A percentile compares a stretch with the other conserved stretches of the same genome.
These are phyloP conservation scores for Aegypius monachus DNA, from an alignment of 2,113 vertebrate species.

Conservation along the genomic window DNA sequence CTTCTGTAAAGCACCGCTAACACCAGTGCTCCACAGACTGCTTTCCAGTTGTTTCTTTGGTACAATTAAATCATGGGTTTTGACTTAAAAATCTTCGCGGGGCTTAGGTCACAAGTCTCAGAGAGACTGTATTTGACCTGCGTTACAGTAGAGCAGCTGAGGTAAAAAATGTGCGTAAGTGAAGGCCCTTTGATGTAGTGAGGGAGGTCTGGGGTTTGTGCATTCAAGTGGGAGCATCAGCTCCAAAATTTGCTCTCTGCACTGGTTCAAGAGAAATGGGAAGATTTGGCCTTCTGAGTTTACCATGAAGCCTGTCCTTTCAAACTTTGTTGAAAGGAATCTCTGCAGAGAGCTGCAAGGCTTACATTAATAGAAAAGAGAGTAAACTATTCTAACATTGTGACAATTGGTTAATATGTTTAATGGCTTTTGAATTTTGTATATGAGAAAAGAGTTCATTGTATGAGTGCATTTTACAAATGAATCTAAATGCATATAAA, in stretches of 20 bases:
- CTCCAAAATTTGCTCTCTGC: background rate
- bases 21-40: background rate
- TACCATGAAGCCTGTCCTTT: background rate
- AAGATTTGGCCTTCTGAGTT: background rate
- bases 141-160: background rate
- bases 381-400: background rate
- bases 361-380: background rate
- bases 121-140: background rate
- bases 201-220: background rate
- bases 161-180: background rate
- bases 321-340: background rate
- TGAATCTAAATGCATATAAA: background rate
- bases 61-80: background rate
- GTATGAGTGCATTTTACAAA: background rate
- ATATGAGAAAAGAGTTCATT: background rate
- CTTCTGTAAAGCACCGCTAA: background rate
- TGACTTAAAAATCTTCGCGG: background rate
- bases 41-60: slow-evolving; percentile 17
- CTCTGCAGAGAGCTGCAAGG: background rate
- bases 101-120: background rate
- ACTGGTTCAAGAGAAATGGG: background rate
- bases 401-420: background rate
- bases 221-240: background rate
- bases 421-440: background rate
- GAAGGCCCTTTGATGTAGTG: background rate